These are phyloP conservation scores for Drosophila santomea DNA, from an alignment of 1,140 invertebrate species.

Conservation along the genomic window DNA sequence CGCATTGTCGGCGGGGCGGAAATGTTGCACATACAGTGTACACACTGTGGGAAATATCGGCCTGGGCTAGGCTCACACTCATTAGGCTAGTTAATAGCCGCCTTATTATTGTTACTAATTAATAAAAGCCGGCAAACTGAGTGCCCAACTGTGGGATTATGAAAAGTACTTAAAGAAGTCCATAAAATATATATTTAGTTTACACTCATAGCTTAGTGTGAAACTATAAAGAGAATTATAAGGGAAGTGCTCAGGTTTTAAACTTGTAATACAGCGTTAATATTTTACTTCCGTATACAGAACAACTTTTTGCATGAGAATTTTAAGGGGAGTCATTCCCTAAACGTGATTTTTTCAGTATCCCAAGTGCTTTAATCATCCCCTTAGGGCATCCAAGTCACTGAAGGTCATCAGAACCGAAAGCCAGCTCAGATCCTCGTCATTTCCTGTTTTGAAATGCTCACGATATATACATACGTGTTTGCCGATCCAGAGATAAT, in stretches of 20 bases:
- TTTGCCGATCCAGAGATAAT: conserved; percentile 24
- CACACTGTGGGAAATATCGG: conserved; percentile 63
- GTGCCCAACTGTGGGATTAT: background rate
- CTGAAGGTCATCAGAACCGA: conserved; percentile 36
- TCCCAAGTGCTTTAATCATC: background rate
- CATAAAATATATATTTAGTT: background rate
- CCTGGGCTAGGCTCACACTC: conserved; percentile 48
- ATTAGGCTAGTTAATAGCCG: conserved; percentile 69
- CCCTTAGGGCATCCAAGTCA: conserved; percentile 4
- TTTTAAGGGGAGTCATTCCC: no score
- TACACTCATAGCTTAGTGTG: no score
- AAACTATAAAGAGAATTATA: background rate
- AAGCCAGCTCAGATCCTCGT: conserved; percentile 52
- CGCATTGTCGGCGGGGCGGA: conserved; percentile 52
- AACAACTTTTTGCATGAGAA: no score
- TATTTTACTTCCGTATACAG: no score
- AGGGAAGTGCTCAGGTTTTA: background rate
- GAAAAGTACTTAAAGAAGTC: background rate
- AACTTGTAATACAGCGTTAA: no score
- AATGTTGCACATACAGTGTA: conserved; percentile 30
- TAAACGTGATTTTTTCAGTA: no score
- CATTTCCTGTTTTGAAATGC: conserved; percentile 62
- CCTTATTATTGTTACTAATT: conserved; percentile 70
- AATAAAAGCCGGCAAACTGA: conserved; percentile 27
- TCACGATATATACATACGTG: background rate